Percentiles rank a stretch among this genome's conserved stretches.
Evolutionary conservation across 2,888 invertebrate species (phyloP).

Genomic region (Agriopis aurantiaria): DNA sequence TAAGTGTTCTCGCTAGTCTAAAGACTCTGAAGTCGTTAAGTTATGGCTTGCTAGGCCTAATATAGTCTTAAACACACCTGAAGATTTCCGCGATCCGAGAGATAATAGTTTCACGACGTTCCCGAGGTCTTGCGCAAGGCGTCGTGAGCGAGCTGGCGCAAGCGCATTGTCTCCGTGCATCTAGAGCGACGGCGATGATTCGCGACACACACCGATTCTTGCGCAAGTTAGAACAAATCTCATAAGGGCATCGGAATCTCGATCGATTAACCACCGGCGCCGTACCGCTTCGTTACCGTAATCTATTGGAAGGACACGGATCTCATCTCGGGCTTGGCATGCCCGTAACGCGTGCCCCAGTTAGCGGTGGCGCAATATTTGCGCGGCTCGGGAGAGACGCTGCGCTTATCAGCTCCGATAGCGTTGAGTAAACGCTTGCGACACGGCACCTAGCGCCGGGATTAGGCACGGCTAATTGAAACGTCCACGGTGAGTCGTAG

Average conservation of each 20-base stretch:
- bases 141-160: constrained; percentile 54
- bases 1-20: no score
- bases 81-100: constrained; percentile 57
- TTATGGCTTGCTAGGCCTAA: constrained; percentile 26
- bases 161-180: constrained; percentile 71
- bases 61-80: constrained; percentile 51
- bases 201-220: constrained; percentile 60
- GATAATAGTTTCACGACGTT: constrained; percentile 56
- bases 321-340: constrained; percentile 40
- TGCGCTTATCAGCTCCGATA: constrained; percentile 59
- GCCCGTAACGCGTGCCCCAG: constrained; percentile 51
- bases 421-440: constrained; percentile 58
- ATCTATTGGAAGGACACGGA: constrained; percentile 43
- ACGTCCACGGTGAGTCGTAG: constrained; percentile 65
- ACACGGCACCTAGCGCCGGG: constrained; percentile 52
- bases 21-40: not conserved
- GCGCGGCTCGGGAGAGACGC: constrained; percentile 55
- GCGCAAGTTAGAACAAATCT: constrained; percentile 57
- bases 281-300: constrained; percentile 44
- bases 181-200: constrained; percentile 64
- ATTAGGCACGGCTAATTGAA: constrained; percentile 71
- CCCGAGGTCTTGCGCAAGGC: constrained; percentile 56
- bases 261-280: constrained; percentile 40
- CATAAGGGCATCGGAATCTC: constrained; percentile 56
- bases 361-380: constrained; percentile 60